phyloP scores from a whole-genome alignment of 64 coral and sea anemone species.

The Montipora cactus region DNA sequence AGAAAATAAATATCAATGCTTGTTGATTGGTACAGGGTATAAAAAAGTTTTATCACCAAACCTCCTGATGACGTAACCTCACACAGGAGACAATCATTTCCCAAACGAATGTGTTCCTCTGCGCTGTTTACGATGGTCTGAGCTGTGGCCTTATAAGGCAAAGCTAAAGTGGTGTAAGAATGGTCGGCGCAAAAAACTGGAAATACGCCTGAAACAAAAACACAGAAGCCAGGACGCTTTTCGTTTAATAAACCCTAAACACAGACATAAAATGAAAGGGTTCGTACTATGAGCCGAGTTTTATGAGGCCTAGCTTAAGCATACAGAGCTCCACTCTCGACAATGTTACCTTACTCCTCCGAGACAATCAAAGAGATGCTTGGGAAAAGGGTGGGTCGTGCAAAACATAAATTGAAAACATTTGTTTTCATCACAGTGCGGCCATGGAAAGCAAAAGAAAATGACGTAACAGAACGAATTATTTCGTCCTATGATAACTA shows the following conservation, averaged over 20 bases:
- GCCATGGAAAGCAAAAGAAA: no score
- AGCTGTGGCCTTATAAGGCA: slow-evolving; percentile 75
- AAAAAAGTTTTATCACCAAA: slow-evolving; percentile 2
- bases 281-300: no score
- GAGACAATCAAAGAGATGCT: no score
- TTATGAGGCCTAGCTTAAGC: not conserved
- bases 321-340: not conserved
- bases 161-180: slow-evolving; percentile 68
- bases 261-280: no score
- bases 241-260: no score
- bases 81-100: slow-evolving; percentile 78
- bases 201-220: slow-evolving; percentile 63
- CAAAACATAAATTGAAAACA: no score
- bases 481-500: no score
- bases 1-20: not conserved
- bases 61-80: slow-evolving; percentile 85
- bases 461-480: no score
- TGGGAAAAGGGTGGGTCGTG: no score
- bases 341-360: no score
- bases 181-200: slow-evolving; percentile 89
- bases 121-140: slow-evolving; percentile 76
- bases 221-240: not conserved
- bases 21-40: not conserved
- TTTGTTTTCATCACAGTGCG: no score
- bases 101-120: slow-evolving; percentile 74